phyloP scores from a whole-genome alignment of 2,113 vertebrate genomes.

The Carassius carassius region DNA sequence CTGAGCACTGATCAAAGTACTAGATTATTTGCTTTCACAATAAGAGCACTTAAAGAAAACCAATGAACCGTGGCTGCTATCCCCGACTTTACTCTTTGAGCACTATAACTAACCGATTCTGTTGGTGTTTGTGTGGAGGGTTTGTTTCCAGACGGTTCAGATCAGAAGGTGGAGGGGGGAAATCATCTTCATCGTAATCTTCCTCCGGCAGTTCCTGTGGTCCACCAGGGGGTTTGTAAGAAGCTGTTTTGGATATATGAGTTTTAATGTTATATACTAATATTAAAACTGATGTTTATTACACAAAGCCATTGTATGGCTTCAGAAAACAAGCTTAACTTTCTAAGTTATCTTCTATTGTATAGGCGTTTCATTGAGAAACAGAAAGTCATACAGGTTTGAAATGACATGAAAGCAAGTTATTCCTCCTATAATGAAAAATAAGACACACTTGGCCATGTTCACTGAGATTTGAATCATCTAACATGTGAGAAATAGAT shows the following conservation, averaged over 20 bases:
- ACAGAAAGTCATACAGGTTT: slow-evolving; percentile 2
- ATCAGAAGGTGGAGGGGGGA: slow-evolving; percentile 43
- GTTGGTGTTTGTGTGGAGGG: not conserved
- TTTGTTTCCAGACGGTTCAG: slow-evolving; percentile 24
- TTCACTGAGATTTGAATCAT: slow-evolving; percentile 10
- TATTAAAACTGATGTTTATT: not conserved
- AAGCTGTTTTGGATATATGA: not conserved
- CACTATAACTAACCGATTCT: slow-evolving; percentile 29
- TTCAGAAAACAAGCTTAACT: not conserved
- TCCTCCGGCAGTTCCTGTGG: slow-evolving; percentile 9
- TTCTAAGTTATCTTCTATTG: not conserved
- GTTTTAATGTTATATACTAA: not conserved
- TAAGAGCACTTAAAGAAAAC: not conserved
- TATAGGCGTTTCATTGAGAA: not conserved
- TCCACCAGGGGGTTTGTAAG: not conserved
- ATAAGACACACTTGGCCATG: slow-evolving; percentile 22
- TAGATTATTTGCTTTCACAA: not conserved
- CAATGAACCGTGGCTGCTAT: not conserved
- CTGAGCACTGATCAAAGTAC: not conserved
- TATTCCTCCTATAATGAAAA: not conserved
- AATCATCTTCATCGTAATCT: slow-evolving; percentile 30
- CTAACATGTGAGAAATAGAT: not conserved
- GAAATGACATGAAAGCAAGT: not conserved
- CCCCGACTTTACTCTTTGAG: not conserved
- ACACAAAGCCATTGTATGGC: not conserved